phyloP scores from a whole-genome alignment of 2,888 invertebrate species.

The Phengaris alcon region DNA sequence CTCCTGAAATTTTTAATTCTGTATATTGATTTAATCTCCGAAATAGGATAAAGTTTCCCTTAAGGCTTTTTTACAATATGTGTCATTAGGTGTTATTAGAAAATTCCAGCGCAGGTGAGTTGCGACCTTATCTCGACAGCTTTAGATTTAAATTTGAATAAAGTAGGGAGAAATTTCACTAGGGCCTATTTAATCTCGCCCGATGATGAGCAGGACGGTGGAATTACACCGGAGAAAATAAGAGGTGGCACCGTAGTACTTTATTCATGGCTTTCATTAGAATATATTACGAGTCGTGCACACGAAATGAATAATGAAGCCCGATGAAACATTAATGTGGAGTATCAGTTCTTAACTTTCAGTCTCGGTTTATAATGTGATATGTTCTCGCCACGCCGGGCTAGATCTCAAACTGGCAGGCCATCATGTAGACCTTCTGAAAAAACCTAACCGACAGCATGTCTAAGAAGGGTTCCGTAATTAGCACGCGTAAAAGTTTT shows the following conservation, averaged over 20 bases:
- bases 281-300: background rate
- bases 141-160: background rate
- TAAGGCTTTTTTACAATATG: conserved; percentile 9
- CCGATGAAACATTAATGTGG: conserved; percentile 13
- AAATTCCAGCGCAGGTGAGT: background rate
- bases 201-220: conserved; percentile 15
- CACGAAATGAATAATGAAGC: conserved; percentile 5
- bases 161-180: conserved; percentile 1
- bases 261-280: conserved; percentile 16
- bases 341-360: background rate
- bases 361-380: too few species aligned
- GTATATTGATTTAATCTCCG: background rate
- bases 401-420: too few species aligned
- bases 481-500: too few species aligned
- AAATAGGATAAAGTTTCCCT: conserved; percentile 12
- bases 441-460: too few species aligned
- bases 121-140: background rate
- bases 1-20: background rate
- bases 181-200: conserved; percentile 19
- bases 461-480: too few species aligned
- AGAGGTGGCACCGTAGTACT: conserved; percentile 6
- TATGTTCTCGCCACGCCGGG: too few species aligned
- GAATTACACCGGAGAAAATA: background rate
- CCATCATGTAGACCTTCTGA: too few species aligned
- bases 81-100: conserved; percentile 20